Evolutionary conservation across 2,888 invertebrate genomes (phyloP).

Genomic region (Pheosia gnoma): DNA sequence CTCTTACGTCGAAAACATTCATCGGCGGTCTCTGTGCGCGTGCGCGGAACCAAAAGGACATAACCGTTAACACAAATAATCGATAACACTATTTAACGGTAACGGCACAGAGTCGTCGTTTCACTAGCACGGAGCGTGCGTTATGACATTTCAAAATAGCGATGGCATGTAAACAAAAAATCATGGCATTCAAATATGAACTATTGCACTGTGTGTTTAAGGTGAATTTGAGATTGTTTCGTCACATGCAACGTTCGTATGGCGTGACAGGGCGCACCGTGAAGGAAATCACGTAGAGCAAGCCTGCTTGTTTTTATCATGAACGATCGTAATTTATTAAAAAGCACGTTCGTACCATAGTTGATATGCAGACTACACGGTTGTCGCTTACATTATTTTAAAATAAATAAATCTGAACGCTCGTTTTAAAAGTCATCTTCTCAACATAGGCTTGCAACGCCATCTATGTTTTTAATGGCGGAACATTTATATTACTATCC

Average conservation of each 20-base stretch:
- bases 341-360: not conserved
- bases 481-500: no score
- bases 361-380: not conserved
- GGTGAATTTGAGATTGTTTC: conserved; percentile 10
- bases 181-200: conserved; percentile 7
- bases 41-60: conserved; percentile 15
- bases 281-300: conserved; percentile 47
- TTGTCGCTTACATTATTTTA: no score
- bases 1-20: conserved; percentile 57
- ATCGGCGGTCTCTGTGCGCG: conserved; percentile 26
- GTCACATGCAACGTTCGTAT: conserved; percentile 13
- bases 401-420: no score
- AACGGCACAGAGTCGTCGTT: conserved; percentile 16
- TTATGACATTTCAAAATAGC: conserved; percentile 30
- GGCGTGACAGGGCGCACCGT: conserved; percentile 24
- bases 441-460: no score
- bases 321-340: not conserved
- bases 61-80: conserved; percentile 15
- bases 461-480: no score
- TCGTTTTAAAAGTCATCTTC: no score
- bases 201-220: fast-evolving
- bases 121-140: conserved; percentile 21
- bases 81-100: conserved; percentile 17
- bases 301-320: conserved; percentile 7
- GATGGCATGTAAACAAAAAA: conserved; percentile 39